Conservation (phyloP, 30 jellyfish, hydroid and myxozoan species). For the Turritopsis rubra region DNA sequence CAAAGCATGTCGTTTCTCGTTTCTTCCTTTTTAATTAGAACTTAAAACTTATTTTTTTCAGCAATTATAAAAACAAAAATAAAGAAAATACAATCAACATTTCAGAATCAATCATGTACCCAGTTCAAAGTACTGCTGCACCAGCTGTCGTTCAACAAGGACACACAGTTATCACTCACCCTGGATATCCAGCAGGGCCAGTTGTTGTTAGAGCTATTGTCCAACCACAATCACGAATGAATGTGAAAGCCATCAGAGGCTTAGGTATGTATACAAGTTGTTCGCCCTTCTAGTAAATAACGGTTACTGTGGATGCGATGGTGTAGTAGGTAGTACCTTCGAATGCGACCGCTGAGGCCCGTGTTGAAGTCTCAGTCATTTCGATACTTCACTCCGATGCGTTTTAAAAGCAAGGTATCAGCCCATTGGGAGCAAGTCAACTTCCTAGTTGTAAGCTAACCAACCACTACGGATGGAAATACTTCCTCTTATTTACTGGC, state of each 20-base stretch:
- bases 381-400: too few relatives aligned
- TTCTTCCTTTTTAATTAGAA: background rate
- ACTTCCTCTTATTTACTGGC: too few relatives aligned
- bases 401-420: too few relatives aligned
- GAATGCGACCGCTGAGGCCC: too few relatives aligned
- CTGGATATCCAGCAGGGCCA: constrained; percentile 10
- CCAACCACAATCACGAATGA: background rate
- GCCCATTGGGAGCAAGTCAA: too few relatives aligned
- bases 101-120: background rate
- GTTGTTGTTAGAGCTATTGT: background rate
- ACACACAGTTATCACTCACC: background rate
- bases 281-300: background rate
- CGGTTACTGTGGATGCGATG: too few relatives aligned
- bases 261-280: background rate
- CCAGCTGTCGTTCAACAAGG: constrained; percentile 5
- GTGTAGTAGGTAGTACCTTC: too few relatives aligned
- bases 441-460: too few relatives aligned
- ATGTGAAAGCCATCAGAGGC: constrained; percentile 13
- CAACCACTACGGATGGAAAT: too few relatives aligned
- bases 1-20: too few relatives aligned
- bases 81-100: background rate
- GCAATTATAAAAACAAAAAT: background rate
- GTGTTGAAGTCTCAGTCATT: too few relatives aligned
- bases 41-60: background rate
- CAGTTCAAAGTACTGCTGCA: background rate